Percentiles rank a stretch among this genome's conserved stretches.
Conservation (phyloP, 2,113 vertebrate genomes). For the Dipodomys stephensi region DNA sequence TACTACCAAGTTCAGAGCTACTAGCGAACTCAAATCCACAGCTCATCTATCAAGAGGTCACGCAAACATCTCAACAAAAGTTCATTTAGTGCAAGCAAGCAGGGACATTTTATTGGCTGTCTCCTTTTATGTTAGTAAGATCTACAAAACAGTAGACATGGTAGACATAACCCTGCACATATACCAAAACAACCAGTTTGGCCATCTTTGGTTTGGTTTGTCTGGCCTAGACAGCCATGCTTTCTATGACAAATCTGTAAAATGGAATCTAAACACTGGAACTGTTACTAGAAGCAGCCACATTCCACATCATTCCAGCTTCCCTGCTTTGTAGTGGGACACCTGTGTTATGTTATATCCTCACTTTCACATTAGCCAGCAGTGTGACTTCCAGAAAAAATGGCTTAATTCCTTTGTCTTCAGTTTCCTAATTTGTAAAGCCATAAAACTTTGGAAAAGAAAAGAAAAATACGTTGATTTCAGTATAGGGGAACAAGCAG, state of each 20-base stretch:
- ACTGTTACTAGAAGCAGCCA: background rate
- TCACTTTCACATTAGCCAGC: background rate
- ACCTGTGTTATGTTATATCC: too few species aligned
- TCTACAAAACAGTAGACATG: background rate
- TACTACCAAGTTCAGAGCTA: background rate
- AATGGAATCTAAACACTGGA: background rate
- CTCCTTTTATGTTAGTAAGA: background rate
- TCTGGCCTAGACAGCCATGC: background rate
- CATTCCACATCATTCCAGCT: background rate
- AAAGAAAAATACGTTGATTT: background rate
- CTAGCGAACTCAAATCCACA: background rate
- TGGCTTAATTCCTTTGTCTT: background rate
- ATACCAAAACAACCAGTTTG: background rate
- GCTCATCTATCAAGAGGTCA: background rate
- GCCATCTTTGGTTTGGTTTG: background rate
- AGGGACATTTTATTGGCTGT: background rate
- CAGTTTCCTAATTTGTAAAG: background rate
- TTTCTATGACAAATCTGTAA: background rate
- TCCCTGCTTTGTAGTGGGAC: background rate
- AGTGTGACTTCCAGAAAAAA: background rate
- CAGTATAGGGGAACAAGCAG: background rate
- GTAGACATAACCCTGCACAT: background rate
- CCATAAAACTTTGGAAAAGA: background rate
- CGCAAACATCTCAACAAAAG: background rate
- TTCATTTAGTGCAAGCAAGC: background rate